Evolutionary conservation across 1,140 invertebrate species (phyloP), one percentile per base, ranked within the genome.

Genomic region (Battus philenor): DNA sequence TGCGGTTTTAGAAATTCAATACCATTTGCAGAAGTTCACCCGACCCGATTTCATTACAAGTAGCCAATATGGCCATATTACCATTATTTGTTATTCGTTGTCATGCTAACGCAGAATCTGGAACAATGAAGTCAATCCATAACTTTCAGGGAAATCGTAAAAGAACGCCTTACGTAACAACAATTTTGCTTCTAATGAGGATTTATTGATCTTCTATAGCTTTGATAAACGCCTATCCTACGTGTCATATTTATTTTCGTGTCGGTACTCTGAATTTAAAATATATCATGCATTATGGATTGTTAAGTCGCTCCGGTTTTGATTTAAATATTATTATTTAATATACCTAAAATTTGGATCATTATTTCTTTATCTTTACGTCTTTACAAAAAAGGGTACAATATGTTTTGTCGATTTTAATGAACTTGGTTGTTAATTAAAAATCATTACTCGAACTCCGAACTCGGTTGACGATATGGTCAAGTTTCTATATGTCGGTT

Each of bases 1-100:
- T n/a, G n/a, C n/a, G n/a, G n/a, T n/a, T n/a, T n/a, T n/a, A n/a
- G 59, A 65, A 53, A 65, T 55, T 52, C 47, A 45, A 59, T 59
- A 50, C 50, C 11, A 20, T 41, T 56, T 54, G 41, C 62, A 60
- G 57, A 55, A 53, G 50, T 50, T 58, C 34, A 54, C 54, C 17
- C 49, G 54, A 57, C 50, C 61, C 46, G 50, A 44, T 69, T 69
- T 62, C 30, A 62, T 54, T 9, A 43, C 31, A 34, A 31, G 54
- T 51, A 51, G 51, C 54, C 59, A 34, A 44, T 44, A 32, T 27
- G 10, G 4, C 12, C 9, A 36, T 24, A 3, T 9, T 41, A 32
- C 29, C 16, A 36, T 9, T 53, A 38, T 16, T n/a, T 24, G 16
- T n/a, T 43, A 18, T 12, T 15, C 16, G 44, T 52, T 38, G 47